Conservation (phyloP, 2,888 invertebrate genomes). For the Incurvaria masculella region DNA sequence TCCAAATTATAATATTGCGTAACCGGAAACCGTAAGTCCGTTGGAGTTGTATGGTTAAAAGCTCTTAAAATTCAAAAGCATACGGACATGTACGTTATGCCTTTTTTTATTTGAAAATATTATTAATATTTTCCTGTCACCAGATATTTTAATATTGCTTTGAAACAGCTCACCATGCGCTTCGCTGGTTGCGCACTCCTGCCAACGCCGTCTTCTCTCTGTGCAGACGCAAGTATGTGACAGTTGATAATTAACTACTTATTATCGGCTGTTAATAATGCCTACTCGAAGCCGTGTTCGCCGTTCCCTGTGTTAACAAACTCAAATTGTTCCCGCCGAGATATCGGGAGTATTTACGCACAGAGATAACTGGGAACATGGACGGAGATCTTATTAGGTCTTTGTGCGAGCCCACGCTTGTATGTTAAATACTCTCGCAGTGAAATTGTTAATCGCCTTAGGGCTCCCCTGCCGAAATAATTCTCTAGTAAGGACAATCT, state of each 20-base stretch:
- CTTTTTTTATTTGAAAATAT: too few relatives aligned
- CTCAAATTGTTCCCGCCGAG: constrained; percentile 28
- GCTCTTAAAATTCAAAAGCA: too few relatives aligned
- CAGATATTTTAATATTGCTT: too few relatives aligned
- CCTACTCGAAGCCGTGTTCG: constrained; percentile 15
- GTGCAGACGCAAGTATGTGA: constrained; percentile 15
- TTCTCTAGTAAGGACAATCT: constrained; percentile 16
- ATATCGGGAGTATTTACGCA: constrained; percentile 33
- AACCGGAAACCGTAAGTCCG: too few relatives aligned
- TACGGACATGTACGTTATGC: too few relatives aligned
- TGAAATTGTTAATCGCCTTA: too few relatives aligned
- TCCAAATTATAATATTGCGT: too few relatives aligned
- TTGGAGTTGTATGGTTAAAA: too few relatives aligned
- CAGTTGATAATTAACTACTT: constrained; percentile 41
- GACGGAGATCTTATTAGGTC: constrained; percentile 16
- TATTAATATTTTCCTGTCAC: too few relatives aligned
- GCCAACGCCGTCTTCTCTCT: background rate
- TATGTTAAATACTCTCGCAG: too few relatives aligned
- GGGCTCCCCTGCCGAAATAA: too few relatives aligned
- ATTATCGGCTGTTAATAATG: constrained; percentile 39
- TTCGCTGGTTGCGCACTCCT: background rate
- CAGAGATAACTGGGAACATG: constrained; percentile 33
- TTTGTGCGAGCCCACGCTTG: constrained; percentile 7
- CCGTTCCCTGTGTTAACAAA: constrained; percentile 28
- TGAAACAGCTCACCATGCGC: too few relatives aligned